These are phyloP conservation scores for Labeo calbasu DNA, from an alignment of 2,797 vertebrate species.

Conservation along the genomic window DNA sequence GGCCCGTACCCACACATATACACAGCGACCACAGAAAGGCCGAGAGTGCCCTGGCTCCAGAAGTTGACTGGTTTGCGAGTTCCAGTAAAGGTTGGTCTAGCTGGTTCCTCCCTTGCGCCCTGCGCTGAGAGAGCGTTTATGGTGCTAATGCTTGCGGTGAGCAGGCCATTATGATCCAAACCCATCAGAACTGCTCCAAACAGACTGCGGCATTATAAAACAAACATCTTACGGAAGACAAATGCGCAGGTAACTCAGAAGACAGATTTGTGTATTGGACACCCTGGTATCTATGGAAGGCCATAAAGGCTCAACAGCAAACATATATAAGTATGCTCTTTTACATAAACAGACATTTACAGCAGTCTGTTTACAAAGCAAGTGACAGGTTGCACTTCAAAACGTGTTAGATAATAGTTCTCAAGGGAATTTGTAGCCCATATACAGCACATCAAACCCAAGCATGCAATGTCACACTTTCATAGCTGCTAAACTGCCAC, in stretches of 20 bases:
- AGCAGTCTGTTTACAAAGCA: neutral
- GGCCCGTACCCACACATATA: slow-evolving; percentile 44
- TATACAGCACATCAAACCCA: slow-evolving; percentile 21
- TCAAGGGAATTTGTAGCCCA: neutral
- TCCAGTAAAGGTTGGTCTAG: slow-evolving; percentile 78
- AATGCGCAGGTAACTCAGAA: slow-evolving; percentile 13
- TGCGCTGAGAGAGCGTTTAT: slow-evolving; percentile 78
- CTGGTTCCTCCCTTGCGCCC: slow-evolving; percentile 71
- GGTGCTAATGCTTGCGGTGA: slow-evolving; percentile 82
- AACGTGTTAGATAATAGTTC: neutral
- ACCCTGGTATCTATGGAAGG: neutral
- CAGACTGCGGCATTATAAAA: slow-evolving; percentile 51
- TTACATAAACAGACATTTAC: neutral
- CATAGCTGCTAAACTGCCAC: slow-evolving; percentile 33
- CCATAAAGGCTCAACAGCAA: neutral
- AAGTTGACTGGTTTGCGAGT: slow-evolving; percentile 71
- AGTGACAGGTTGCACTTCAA: neutral
- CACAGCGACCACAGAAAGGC: slow-evolving; percentile 61
- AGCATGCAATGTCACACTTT: slow-evolving; percentile 22
- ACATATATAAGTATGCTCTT: neutral
- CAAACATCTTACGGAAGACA: slow-evolving; percentile 22
- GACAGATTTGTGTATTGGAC: neutral
- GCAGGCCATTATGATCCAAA: slow-evolving; percentile 78
- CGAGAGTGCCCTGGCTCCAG: slow-evolving; percentile 52
- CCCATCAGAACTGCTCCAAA: slow-evolving; percentile 76